phyloP scores from a whole-genome alignment of 2,888 invertebrate genomes.

The Geophilus truncorum region DNA sequence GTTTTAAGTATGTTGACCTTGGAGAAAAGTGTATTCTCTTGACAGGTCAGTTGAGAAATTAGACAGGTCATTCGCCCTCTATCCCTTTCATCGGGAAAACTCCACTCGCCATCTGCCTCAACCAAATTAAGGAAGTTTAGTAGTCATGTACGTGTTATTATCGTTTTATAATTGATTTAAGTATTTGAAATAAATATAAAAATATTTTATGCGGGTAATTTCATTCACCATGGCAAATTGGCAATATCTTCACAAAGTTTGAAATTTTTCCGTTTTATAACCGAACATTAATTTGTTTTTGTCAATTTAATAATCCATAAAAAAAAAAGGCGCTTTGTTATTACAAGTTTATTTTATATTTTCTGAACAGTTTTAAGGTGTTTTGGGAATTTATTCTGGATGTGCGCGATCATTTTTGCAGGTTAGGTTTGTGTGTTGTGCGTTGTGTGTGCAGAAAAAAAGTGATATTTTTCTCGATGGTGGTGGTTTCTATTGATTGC shows the following conservation, averaged over 20 bases:
- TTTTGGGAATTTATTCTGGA: neutral
- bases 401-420: neutral
- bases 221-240: too few species aligned
- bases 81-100: neutral
- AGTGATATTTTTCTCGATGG: neutral
- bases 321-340: too few species aligned
- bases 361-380: neutral
- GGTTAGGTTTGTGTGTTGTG: neutral
- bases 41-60: constrained; percentile 22
- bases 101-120: neutral
- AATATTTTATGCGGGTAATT: too few species aligned
- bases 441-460: neutral
- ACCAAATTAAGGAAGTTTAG: constrained; percentile 9
- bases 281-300: neutral
- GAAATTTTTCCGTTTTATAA: too few species aligned
- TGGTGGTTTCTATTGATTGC: constrained; percentile 7
- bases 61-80: constrained; percentile 27
- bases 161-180: neutral
- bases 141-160: neutral
- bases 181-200: too few species aligned
- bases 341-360: neutral
- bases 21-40: constrained; percentile 28
- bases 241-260: too few species aligned
- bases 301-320: too few species aligned
- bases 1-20: constrained; percentile 28